Evolutionary conservation across 2,888 invertebrate species (phyloP), one percentile per base, ranked within the genome.

Genomic region (Octodonta nipae): DNA sequence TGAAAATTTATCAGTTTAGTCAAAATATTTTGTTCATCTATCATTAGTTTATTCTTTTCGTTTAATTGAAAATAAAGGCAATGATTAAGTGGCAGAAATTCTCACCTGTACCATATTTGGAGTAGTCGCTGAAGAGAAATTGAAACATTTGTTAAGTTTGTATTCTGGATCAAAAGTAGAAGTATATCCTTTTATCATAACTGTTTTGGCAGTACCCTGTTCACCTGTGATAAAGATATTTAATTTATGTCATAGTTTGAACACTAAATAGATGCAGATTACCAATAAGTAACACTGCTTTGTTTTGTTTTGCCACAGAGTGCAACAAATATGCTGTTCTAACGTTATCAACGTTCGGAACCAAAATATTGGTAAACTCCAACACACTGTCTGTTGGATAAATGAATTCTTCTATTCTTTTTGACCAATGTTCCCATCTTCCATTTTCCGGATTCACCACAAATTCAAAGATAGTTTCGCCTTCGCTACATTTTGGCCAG

Each of bases 201-300:
- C 88, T 7, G 89, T 88, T 61, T 89, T 89, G 0, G 85, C 89
- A 0, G 88, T 88, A 10, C 89, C 89, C 54, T 85, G 88, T 57
- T 89, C 89, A 17, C 88, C 87, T 68, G 36, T n/a, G n/a, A n/a
- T n/a, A n/a, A n/a, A n/a, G n/a, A n/a, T n/a, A 22, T 22, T 7
- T 10, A 25, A 22, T 29, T 3, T 27, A 14, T 4, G 4, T 10
- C 22, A 4, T 22, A 3, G 11, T 4, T 4, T 10, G 11, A 22
- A 6, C n/a, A 26, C 22, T 7, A 26, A 30, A 6, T 35, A 26
- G n/a, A 6, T 13, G 6, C 5, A 3, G 2, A 15, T 35, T 50
- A 67, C 70, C 71, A 46, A 88, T 89, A 22, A 89, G 61, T 30
- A 89, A 59, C 0, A 88, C 87, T 3, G 82, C 78, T 60, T 87